A percentile compares a stretch with the other conserved stretches of the same genome.
Conservation (phyloP, 23 tunicate species). For the Halocynthia roretzi region DNA sequence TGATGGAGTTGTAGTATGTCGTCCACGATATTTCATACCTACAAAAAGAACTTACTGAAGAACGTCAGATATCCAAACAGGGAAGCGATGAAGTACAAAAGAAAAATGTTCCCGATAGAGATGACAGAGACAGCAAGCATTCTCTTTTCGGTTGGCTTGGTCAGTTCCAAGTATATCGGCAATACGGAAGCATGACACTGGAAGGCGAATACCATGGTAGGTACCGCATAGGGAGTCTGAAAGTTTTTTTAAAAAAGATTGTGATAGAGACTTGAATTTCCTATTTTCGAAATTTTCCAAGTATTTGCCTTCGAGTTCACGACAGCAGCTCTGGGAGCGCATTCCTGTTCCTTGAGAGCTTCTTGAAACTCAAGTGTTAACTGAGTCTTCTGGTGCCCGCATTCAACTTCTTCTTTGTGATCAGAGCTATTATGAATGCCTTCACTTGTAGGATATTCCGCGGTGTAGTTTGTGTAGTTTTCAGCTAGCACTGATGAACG, state of each 20-base stretch:
- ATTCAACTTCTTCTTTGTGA: conserved; percentile 3
- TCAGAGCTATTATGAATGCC: neutral
- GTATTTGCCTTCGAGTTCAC: conserved; percentile 55
- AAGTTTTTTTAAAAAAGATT: neutral
- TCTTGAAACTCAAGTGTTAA: conserved; percentile 48
- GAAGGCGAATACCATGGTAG: conserved; percentile 99
- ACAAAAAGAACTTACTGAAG: conserved; percentile 56
- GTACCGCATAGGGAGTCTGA: conserved; percentile 96
- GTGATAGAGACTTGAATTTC: neutral
- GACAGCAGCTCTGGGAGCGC: conserved; percentile 43
- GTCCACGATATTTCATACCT: too few species aligned
- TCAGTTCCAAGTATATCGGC: conserved; percentile 88
- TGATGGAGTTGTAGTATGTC: too few species aligned
- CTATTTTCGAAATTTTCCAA: too few species aligned
- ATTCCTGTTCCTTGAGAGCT: conserved; percentile 68
- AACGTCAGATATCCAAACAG: conserved; percentile 95
- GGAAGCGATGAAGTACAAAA: conserved; percentile 86
- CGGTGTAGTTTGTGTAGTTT: neutral
- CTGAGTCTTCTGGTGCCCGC: neutral
- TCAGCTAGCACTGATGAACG: neutral
- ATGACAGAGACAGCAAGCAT: conserved; percentile 77
- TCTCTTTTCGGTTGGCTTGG: conserved; percentile 69
- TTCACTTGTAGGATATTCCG: too few species aligned
- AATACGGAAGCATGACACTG: conserved; percentile 99
- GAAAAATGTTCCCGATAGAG: conserved; percentile 82